Evolutionary conservation across 35 echinoderm and acorn worm species (phyloP).

Genomic region (Strongylocentrotus purpuratus): DNA sequence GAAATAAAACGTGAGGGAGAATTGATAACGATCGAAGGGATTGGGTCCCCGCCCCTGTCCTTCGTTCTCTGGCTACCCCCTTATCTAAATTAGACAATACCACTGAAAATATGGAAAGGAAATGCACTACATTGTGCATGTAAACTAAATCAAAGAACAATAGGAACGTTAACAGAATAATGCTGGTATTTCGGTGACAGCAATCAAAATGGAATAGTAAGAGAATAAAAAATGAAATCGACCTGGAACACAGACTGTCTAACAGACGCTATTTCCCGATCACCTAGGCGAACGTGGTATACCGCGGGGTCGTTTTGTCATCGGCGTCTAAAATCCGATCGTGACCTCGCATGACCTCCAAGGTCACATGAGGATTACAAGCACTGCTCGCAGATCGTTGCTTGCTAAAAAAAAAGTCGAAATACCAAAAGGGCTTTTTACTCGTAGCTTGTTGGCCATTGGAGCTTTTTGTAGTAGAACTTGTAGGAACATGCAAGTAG

Average conservation of each 20-base stretch:
- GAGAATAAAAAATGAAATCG: not conserved
- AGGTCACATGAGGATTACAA: constrained; percentile 1
- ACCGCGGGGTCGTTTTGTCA: not conserved
- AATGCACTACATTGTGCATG: not conserved
- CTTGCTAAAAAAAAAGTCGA: not conserved
- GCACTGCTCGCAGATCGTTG: not conserved
- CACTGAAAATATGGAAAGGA: too few species aligned
- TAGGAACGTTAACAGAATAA: not conserved
- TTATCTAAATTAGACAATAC: too few species aligned
- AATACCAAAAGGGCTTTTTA: not conserved
- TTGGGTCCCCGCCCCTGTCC: too few species aligned
- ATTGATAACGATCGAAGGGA: too few species aligned
- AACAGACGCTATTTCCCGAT: not conserved
- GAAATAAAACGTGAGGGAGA: too few species aligned
- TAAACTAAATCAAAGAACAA: not conserved
- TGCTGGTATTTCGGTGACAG: not conserved
- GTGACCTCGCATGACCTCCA: not conserved
- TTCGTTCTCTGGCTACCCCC: too few species aligned
- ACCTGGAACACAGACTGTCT: not conserved
- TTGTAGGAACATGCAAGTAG: too few species aligned
- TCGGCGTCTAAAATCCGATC: not conserved
- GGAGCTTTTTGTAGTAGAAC: not conserved
- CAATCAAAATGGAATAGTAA: not conserved
- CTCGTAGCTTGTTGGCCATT: not conserved
- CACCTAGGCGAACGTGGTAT: not conserved